phyloP scores from a whole-genome alignment of 2,113 vertebrate genomes.

The Cichladusa arquata region DNA sequence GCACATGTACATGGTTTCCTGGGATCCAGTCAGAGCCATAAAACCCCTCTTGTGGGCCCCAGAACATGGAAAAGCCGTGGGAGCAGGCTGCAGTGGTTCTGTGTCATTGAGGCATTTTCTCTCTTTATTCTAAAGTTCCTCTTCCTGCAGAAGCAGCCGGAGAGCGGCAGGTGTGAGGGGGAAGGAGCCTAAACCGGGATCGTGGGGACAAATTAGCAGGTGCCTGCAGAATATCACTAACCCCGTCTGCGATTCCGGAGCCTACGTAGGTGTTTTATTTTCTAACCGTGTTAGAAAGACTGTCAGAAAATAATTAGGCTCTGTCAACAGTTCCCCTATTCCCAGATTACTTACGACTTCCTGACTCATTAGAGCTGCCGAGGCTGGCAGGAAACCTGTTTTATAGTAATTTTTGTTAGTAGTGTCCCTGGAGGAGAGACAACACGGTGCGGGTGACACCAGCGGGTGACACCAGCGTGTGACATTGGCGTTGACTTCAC shows the following conservation, averaged over 20 bases:
- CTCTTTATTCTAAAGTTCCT: background rate
- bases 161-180: conserved; percentile 51
- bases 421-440: conserved; percentile 49
- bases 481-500: background rate
- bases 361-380: conserved; percentile 53
- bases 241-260: background rate
- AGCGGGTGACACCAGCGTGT: background rate
- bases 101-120: conserved; percentile 15
- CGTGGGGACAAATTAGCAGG: conserved; percentile 29
- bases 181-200: conserved; percentile 36
- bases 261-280: conserved; percentile 47
- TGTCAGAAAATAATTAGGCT: conserved; percentile 63
- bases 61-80: background rate
- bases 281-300: conserved; percentile 33
- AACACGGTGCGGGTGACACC: background rate
- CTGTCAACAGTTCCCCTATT: conserved; percentile 48
- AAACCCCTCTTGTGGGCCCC: background rate
- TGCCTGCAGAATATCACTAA: background rate
- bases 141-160: conserved; percentile 7
- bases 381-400: conserved; percentile 55
- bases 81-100: background rate
- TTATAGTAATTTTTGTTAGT: conserved; percentile 58
- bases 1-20: background rate
- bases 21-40: background rate
- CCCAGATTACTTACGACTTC: conserved; percentile 50